A percentile compares a stretch with the other conserved stretches of the same genome.
These are phyloP conservation scores for Oceanodroma tethys DNA, from an alignment of 2,113 vertebrate genomes.

Conservation along the genomic window DNA sequence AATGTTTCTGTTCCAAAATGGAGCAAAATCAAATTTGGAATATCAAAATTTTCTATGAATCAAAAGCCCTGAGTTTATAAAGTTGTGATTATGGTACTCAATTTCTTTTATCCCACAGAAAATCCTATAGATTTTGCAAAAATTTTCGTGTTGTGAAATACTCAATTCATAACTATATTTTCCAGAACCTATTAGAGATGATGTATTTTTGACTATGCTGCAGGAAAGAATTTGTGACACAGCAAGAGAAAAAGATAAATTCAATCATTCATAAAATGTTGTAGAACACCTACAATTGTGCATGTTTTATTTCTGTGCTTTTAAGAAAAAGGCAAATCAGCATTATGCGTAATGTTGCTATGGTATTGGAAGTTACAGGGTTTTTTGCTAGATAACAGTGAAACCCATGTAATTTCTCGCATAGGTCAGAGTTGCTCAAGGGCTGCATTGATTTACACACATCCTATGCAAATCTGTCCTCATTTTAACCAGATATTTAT, in stretches of 20 bases:
- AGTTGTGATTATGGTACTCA: background rate
- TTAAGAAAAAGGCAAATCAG: background rate
- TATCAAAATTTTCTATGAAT: background rate
- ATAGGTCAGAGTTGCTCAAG: background rate
- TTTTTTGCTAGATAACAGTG: background rate
- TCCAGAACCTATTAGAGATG: background rate
- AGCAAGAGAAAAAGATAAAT: background rate
- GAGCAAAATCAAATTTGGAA: background rate
- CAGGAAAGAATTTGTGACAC: background rate
- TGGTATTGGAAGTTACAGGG: background rate
- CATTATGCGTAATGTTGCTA: background rate
- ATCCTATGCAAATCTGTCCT: slow-evolving; percentile 22
- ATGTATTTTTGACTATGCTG: background rate
- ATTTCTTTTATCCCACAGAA: background rate
- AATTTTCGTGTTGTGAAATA: background rate
- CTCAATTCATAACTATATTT: background rate
- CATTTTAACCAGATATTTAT: background rate
- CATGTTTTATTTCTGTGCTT: background rate
- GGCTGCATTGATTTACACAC: background rate
- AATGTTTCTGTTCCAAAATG: background rate
- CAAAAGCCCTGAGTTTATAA: background rate
- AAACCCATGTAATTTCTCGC: background rate
- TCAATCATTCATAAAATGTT: background rate
- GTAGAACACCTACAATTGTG: background rate
- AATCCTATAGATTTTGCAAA: background rate